Evolutionary conservation across 1,140 invertebrate genomes (phyloP).

Genomic region (Solenopsis invicta): DNA sequence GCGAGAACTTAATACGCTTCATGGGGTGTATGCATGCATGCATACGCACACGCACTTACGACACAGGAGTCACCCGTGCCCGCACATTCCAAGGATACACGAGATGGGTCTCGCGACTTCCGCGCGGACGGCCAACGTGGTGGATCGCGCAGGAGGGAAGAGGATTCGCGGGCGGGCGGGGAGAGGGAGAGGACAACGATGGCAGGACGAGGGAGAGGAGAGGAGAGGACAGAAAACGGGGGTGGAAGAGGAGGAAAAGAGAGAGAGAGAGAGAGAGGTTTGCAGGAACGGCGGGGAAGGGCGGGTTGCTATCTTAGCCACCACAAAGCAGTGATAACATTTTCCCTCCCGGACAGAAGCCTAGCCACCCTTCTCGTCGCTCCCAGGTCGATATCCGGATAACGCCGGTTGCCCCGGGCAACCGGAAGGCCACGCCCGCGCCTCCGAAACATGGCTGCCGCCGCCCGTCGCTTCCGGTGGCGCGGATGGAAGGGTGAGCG

Average conservation of each 20-base stretch:
- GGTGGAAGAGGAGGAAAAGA: neutral
- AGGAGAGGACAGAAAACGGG: neutral
- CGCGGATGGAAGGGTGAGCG: conserved; percentile 38
- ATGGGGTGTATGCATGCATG: neutral
- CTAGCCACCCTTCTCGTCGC: conserved; percentile 85
- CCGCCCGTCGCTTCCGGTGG: conserved; percentile 61
- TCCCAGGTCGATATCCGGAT: conserved; percentile 86
- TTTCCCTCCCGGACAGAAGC: conserved; percentile 87
- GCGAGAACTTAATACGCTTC: conserved; percentile 34
- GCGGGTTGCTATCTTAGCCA: conserved; percentile 86
- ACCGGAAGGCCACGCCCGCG: conserved; percentile 85
- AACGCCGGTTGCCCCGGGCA: conserved; percentile 83
- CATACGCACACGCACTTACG: neutral
- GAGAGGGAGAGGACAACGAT: conserved; percentile 17
- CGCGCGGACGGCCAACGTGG: conserved; percentile 13
- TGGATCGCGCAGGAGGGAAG: conserved; percentile 33
- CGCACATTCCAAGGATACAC: conserved; percentile 48
- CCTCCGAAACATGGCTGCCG: conserved; percentile 83
- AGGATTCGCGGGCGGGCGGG: conserved; percentile 7
- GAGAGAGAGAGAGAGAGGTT: conserved; percentile 47
- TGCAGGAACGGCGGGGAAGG: conserved; percentile 72
- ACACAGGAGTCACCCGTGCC: neutral
- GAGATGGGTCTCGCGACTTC: conserved; percentile 25
- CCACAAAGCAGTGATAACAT: conserved; percentile 88
- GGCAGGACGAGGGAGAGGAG: conserved; percentile 8